phyloP scores from a whole-genome alignment of 2,888 invertebrate species.

The Hyppa rectilinea region DNA sequence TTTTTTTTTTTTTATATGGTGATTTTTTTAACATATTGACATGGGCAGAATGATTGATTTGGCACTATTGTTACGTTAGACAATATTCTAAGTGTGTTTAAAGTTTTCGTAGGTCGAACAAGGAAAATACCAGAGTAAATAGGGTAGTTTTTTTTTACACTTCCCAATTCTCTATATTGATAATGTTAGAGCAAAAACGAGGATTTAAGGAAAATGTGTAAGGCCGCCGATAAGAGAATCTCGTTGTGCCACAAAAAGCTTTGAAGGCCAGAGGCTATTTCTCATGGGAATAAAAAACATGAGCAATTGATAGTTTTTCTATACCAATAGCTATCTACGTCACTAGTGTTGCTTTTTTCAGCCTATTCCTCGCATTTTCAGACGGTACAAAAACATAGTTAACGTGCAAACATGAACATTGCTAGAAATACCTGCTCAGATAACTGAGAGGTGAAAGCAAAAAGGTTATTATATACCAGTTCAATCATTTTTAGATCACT shows the following conservation, averaged over 20 bases:
- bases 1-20: too few relatives aligned
- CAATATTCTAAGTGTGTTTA: not conserved
- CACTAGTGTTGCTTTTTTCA: not conserved
- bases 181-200: constrained; percentile 42
- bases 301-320: constrained; percentile 53
- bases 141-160: constrained; percentile 7
- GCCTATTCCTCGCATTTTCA: not conserved
- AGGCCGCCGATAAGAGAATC: constrained; percentile 55
- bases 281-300: constrained; percentile 61
- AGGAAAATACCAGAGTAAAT: constrained; percentile 1
- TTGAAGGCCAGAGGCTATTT: constrained; percentile 47
- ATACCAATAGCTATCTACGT: constrained; percentile 11
- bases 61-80: too few relatives aligned
- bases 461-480: too few relatives aligned
- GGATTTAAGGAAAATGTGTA: constrained; percentile 55
- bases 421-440: not conserved
- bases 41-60: too few relatives aligned
- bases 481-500: too few relatives aligned
- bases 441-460: too few relatives aligned
- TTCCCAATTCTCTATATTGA: constrained; percentile 12
- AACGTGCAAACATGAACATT: not conserved
- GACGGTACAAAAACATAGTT: not conserved
- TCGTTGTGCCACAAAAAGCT: constrained; percentile 50
- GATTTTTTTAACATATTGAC: too few relatives aligned
- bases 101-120: not conserved